These are phyloP conservation scores for Danio tinwini DNA, from an alignment of 2,797 vertebrate genomes.

Conservation along the genomic window DNA sequence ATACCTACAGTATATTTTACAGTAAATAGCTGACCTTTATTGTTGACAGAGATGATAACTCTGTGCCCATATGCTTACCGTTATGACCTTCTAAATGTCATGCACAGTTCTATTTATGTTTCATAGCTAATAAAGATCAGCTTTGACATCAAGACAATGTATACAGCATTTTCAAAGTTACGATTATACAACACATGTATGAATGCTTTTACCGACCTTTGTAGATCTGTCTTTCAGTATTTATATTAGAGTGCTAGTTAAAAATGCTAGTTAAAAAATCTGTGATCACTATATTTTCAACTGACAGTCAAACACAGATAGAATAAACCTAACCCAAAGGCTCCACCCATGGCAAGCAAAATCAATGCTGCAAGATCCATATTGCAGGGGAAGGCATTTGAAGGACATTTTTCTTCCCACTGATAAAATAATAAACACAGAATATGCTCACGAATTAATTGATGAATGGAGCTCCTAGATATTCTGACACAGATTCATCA, in stretches of 20 bases:
- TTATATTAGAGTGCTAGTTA: neutral
- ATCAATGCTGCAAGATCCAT: slow-evolving; percentile 28
- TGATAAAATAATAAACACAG: slow-evolving; percentile 18
- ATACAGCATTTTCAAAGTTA: neutral
- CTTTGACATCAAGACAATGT: neutral
- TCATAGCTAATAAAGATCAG: slow-evolving; percentile 12
- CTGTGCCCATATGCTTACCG: slow-evolving; percentile 39
- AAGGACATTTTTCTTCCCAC: slow-evolving; percentile 14
- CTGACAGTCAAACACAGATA: neutral
- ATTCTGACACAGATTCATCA: slow-evolving; percentile 26
- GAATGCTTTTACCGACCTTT: neutral
- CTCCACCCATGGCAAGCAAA: neutral
- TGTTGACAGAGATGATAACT: slow-evolving; percentile 32
- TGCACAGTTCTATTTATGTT: slow-evolving; percentile 20
- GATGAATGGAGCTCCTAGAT: slow-evolving; percentile 16
- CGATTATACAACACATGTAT: neutral
- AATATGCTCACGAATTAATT: slow-evolving; percentile 29
- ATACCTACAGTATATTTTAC: neutral
- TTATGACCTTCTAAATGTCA: slow-evolving; percentile 54
- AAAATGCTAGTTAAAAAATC: neutral
- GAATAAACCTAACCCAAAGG: neutral
- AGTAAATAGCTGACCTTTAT: slow-evolving; percentile 45
- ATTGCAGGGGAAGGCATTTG: slow-evolving; percentile 3
- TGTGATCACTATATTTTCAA: neutral
- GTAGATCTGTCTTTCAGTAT: neutral